These are phyloP conservation scores for Etheostoma spectabile DNA, from an alignment of 2,113 vertebrate genomes.

Conservation along the genomic window DNA sequence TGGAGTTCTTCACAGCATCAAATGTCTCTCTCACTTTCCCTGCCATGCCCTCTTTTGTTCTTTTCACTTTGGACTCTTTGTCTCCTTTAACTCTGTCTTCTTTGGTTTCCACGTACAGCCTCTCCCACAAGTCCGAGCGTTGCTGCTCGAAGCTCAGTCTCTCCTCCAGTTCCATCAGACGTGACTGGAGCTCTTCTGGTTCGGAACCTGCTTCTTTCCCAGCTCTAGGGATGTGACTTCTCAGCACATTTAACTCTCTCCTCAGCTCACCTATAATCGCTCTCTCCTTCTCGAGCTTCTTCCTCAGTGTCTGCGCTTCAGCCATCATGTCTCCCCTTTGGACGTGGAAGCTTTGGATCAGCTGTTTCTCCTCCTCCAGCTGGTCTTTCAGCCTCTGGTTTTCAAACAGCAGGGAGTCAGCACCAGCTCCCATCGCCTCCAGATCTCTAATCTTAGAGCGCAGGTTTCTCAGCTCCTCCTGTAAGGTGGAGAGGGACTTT, in stretches of 20 bases:
- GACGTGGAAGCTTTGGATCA: constrained; percentile 81
- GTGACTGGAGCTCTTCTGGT: constrained; percentile 82
- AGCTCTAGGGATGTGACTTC: constrained; percentile 61
- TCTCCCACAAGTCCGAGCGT: constrained; percentile 96
- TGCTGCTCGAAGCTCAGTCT: constrained; percentile 95
- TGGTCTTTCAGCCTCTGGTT: constrained; percentile 89
- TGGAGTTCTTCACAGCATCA: constrained; percentile 97
- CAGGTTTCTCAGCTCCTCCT: constrained; percentile 89
- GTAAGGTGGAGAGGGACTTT: constrained; percentile 85
- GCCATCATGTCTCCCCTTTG: constrained; percentile 87
- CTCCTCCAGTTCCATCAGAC: constrained; percentile 89
- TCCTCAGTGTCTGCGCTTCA: constrained; percentile 88
- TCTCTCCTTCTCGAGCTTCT: constrained; percentile 88
- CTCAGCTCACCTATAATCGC: constrained; percentile 83
- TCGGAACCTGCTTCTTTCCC: constrained; percentile 70
- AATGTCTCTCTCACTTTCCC: constrained; percentile 94
- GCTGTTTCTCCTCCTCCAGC: constrained; percentile 89
- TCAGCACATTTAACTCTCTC: constrained; percentile 85
- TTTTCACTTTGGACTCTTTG: constrained; percentile 81
- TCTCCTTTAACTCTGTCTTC: constrained; percentile 86
- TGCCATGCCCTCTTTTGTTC: constrained; percentile 87
- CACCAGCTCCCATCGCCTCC: constrained; percentile 84
- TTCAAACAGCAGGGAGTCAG: constrained; percentile 85
- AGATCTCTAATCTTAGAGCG: constrained; percentile 87
- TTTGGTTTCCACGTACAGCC: constrained; percentile 93